Percentiles rank a stretch among this genome's conserved stretches.
phyloP scores from a whole-genome alignment of 2,797 vertebrate genomes.

The Mallotus villosus region DNA sequence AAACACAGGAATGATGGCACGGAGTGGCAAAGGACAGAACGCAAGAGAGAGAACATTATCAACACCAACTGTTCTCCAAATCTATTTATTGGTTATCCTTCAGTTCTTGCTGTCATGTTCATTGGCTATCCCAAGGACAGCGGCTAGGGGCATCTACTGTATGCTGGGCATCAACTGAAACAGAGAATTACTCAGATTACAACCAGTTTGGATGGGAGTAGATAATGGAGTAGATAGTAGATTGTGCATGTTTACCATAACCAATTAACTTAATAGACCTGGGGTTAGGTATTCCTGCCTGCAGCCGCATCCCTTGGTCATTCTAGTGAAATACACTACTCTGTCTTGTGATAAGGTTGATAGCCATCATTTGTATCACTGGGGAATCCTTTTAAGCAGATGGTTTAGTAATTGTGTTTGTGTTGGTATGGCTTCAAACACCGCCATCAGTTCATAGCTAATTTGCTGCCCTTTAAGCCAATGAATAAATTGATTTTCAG shows the following conservation, averaged over 20 bases:
- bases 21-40: not conserved
- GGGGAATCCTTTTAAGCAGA: conserved; percentile 35
- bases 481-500: conserved; percentile 55
- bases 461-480: conserved; percentile 41
- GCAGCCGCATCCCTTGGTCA: not conserved
- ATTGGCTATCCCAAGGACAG: not conserved
- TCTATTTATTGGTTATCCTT: not conserved
- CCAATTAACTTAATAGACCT: not conserved
- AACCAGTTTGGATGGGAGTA: not conserved
- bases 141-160: no score
- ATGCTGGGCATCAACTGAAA: not conserved
- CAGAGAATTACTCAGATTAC: not conserved
- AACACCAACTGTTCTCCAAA: no score
- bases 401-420: conserved; percentile 51
- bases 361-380: conserved; percentile 44
- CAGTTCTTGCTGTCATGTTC: not conserved
- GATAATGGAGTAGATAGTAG: not conserved
- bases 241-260: not conserved
- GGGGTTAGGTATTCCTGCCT: not conserved
- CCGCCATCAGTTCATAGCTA: conserved; percentile 37
- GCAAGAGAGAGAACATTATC: no score
- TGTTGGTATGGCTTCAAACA: conserved; percentile 47
- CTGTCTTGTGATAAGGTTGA: conserved; percentile 44
- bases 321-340: not conserved
- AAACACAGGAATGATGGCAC: conserved; percentile 1